These are phyloP conservation scores for Agrochola lychnidis DNA, from an alignment of 2,888 invertebrate genomes.

Conservation along the genomic window DNA sequence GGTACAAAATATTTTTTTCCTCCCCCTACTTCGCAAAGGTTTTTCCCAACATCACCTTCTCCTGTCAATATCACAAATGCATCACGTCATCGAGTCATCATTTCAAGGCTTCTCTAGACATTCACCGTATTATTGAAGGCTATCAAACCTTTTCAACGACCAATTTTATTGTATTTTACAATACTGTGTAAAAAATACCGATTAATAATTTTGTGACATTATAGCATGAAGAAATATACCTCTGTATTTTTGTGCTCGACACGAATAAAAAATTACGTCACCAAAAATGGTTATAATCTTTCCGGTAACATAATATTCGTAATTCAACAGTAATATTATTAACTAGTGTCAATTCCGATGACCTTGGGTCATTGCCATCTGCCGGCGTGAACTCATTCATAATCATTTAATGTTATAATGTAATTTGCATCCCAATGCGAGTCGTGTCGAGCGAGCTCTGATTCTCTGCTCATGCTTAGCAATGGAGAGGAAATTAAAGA, in stretches of 20 bases:
- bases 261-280: slow-evolving; percentile 25
- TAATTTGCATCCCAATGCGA: slow-evolving; percentile 79
- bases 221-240: not conserved
- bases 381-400: slow-evolving; percentile 76
- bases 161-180: not conserved
- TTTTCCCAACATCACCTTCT: slow-evolving; percentile 18
- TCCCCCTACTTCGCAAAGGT: not conserved
- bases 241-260: not conserved
- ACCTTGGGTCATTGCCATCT: slow-evolving; percentile 76
- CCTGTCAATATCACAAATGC: slow-evolving; percentile 1
- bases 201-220: not conserved
- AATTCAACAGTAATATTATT: slow-evolving; percentile 49
- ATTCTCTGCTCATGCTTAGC: slow-evolving; percentile 54
- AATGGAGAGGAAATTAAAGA: slow-evolving; percentile 41
- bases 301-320: slow-evolving; percentile 35
- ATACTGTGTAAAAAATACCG: not conserved
- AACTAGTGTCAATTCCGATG: slow-evolving; percentile 66
- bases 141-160: not conserved
- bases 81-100: slow-evolving; percentile 8
- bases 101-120: slow-evolving; percentile 21
- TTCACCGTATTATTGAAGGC: slow-evolving; percentile 8
- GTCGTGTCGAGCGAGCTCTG: slow-evolving; percentile 67
- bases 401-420: slow-evolving; percentile 74
- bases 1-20: not conserved
- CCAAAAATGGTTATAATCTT: slow-evolving; percentile 14